A percentile compares a stretch with the other conserved stretches of the same genome.
These are phyloP conservation scores for Orussus abietinus DNA, from an alignment of 1,140 invertebrate genomes.

Conservation along the genomic window DNA sequence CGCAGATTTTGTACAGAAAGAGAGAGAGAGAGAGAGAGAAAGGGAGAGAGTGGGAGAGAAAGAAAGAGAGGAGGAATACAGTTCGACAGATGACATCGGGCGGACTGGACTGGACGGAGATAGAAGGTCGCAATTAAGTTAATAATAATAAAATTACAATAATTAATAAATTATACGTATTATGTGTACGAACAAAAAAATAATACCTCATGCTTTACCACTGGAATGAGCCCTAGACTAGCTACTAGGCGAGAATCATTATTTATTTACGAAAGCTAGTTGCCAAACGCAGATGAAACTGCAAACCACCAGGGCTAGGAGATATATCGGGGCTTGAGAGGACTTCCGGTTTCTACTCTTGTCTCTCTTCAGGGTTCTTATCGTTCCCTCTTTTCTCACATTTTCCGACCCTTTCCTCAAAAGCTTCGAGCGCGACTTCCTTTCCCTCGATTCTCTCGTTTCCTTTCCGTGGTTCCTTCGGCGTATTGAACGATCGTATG, in stretches of 20 bases:
- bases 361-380: no score
- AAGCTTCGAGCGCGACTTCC: no score
- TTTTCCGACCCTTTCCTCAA: no score
- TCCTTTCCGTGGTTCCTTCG: no score
- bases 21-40: neutral
- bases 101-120: conserved; percentile 20
- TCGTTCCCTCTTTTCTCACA: no score
- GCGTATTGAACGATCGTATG: no score
- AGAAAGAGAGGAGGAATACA: conserved; percentile 12
- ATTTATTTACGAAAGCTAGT: conserved; percentile 39
- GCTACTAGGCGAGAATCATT: conserved; percentile 38
- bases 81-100: conserved; percentile 11
- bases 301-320: no score
- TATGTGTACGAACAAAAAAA: conserved; percentile 48
- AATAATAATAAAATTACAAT: conserved; percentile 46
- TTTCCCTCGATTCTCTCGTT: no score
- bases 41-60: conserved; percentile 1
- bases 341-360: no score
- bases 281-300: conserved; percentile 43
- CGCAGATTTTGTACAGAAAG: no score
- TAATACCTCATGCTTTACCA: conserved; percentile 54
- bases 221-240: conserved; percentile 49
- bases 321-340: no score
- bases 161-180: conserved; percentile 49
- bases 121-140: conserved; percentile 40